Percentiles rank a stretch among this genome's conserved stretches.
These are phyloP conservation scores for Sylvilagus floridanus DNA, from an alignment of 2,797 vertebrate species.

Conservation along the genomic window DNA sequence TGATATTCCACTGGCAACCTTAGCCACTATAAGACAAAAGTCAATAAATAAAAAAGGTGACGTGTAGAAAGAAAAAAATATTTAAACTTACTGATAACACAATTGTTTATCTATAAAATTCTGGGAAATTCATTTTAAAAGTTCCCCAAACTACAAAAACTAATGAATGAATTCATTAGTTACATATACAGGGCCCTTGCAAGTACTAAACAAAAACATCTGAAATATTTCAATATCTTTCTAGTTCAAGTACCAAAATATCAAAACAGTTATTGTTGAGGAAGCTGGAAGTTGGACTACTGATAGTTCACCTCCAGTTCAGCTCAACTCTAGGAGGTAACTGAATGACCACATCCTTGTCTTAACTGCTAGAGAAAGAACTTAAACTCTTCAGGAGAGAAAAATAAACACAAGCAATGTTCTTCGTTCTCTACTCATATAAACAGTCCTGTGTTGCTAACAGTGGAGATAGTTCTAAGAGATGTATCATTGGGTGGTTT, in stretches of 20 bases:
- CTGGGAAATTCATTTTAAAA: neutral
- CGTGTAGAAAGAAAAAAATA: neutral
- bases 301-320: neutral
- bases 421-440: neutral
- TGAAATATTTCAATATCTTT: neutral
- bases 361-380: neutral
- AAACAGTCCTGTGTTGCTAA: no score
- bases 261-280: neutral
- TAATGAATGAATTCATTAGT: neutral
- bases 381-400: neutral
- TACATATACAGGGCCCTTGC: neutral
- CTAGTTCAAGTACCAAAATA: constrained; percentile 35
- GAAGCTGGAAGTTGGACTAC: neutral
- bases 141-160: neutral
- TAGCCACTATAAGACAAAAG: neutral
- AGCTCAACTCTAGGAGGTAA: neutral
- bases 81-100: neutral
- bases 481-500: no score
- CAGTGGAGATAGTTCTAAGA: no score
- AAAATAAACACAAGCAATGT: neutral
- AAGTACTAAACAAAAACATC: neutral
- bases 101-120: neutral
- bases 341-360: neutral
- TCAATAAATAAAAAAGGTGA: neutral
- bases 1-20: neutral